A percentile compares a stretch with the other conserved stretches of the same genome.
phyloP scores from a whole-genome alignment of 1,140 invertebrate genomes.

The Lithobius niger region DNA sequence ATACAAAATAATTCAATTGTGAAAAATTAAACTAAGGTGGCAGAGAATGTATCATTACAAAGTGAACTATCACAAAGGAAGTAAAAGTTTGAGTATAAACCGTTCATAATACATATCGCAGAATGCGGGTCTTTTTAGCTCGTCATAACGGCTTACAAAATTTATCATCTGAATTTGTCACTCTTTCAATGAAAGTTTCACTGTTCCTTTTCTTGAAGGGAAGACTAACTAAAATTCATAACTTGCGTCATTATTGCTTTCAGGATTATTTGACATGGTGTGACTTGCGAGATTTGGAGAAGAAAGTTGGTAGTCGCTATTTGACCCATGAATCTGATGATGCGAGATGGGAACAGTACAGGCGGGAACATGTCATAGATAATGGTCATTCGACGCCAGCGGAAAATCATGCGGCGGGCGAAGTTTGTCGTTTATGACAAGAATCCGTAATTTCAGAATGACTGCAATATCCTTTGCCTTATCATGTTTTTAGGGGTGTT shows the following conservation, averaged over 20 bases:
- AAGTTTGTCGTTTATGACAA: not conserved
- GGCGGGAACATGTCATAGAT: constrained; percentile 28
- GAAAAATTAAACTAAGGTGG: no score
- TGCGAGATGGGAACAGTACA: constrained; percentile 60
- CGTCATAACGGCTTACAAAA: no score
- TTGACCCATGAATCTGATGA: constrained; percentile 95
- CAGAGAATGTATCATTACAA: no score
- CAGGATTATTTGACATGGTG: constrained; percentile 93
- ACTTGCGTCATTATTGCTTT: constrained; percentile 18
- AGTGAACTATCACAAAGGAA: no score
- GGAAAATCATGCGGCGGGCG: not conserved
- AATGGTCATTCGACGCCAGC: constrained; percentile 7
- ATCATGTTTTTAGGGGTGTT: no score
- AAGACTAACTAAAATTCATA: constrained; percentile 1
- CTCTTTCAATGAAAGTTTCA: constrained; percentile 16
- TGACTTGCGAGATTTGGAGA: constrained; percentile 79
- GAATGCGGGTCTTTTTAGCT: no score
- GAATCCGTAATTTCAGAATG: no score
- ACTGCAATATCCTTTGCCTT: no score
- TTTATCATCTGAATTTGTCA: constrained; percentile 1
- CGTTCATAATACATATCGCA: no score
- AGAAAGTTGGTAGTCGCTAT: constrained; percentile 66
- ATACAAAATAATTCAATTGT: no score
- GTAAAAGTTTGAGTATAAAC: no score
- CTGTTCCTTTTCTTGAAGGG: constrained; percentile 1